A percentile compares a stretch with the other conserved stretches of the same genome.
Evolutionary conservation across 1,140 invertebrate genomes (phyloP).

Genomic region (Sipha flava): DNA sequence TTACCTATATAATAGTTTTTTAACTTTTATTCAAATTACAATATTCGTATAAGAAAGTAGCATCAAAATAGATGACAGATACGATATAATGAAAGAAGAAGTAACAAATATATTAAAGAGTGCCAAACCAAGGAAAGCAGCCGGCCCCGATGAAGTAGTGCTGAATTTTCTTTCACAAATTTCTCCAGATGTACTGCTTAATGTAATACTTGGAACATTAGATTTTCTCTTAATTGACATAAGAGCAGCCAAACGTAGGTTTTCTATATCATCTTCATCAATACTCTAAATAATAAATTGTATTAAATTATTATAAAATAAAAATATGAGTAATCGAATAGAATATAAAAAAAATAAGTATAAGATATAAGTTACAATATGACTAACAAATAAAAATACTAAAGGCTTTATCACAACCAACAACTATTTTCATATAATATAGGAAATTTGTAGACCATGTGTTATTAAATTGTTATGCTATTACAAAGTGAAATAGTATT

Average conservation of each 20-base stretch:
- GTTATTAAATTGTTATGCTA: too few species aligned
- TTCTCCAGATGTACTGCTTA: conserved; percentile 24
- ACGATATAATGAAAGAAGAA: too few species aligned
- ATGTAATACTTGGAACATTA: not conserved
- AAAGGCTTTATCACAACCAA: too few species aligned
- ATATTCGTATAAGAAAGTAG: too few species aligned
- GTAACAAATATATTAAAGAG: too few species aligned
- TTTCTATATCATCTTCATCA: conserved; percentile 26
- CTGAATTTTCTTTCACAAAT: not conserved
- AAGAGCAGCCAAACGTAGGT: conserved; percentile 17
- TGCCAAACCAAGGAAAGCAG: conserved; percentile 25
- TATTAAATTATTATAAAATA: not conserved
- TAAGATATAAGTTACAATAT: not conserved
- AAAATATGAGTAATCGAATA: not conserved
- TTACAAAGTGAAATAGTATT: too few species aligned
- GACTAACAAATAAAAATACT: too few species aligned
- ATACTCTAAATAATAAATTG: not conserved
- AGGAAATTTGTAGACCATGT: too few species aligned
- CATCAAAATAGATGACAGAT: not conserved
- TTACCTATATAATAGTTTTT: too few species aligned
- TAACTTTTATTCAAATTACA: too few species aligned
- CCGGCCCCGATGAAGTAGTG: conserved; percentile 20
- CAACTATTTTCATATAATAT: too few species aligned
- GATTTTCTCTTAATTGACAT: conserved; percentile 15
- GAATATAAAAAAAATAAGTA: not conserved